Evolutionary conservation across 2,797 vertebrate species (phyloP), one percentile per base, ranked within the genome.

Genomic region (Lacerta bilineata): DNA sequence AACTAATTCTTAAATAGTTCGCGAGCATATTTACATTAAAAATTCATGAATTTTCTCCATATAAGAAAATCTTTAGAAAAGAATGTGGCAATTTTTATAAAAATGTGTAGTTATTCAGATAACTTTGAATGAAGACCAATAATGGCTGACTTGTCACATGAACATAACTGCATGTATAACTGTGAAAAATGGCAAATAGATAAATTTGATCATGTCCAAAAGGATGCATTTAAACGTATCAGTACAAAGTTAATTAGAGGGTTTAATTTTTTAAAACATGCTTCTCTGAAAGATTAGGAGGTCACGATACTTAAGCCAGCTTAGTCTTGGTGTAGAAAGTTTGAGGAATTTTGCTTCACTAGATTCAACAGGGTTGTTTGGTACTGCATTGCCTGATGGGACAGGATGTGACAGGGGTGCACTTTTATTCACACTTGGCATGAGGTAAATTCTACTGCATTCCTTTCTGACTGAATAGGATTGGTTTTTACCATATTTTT

Each of bases 121-220:
- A 68, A 77, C 15, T 66, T 2, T 69, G 76, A 86, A 86, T 50
- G 36, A 50, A 55, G n/a, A 69, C 46, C 23, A 69, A 55, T 13
- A 50, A 8, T 4, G 46, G 29, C 46, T 74, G 39, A 36, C 8
- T 55, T 55, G 50, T 55, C 50, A 20, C 50, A 76, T 29, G 66
- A 69, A 79, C 46, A 83, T 68, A 80, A 33, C 33, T 87, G 46
- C 66, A 33, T 20, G 33, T 39, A 76, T 39, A 87, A 76, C 6
- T 80, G 18, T 39, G 61, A 69, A 36, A 68, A 66, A 68, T 55
- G 41, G 2, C 61, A 59, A 76, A 39, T 82, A 55, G 4, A 88
- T 83, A 50, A 75, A 50, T 64, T 87, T 43, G n/a, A 50, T 29
- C 76, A 39, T 55, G n/a, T 33, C 20, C 46, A 69, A 36, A 69